Conservation (phyloP, 2,888 invertebrate species). For the Cephus pygmeus region DNA sequence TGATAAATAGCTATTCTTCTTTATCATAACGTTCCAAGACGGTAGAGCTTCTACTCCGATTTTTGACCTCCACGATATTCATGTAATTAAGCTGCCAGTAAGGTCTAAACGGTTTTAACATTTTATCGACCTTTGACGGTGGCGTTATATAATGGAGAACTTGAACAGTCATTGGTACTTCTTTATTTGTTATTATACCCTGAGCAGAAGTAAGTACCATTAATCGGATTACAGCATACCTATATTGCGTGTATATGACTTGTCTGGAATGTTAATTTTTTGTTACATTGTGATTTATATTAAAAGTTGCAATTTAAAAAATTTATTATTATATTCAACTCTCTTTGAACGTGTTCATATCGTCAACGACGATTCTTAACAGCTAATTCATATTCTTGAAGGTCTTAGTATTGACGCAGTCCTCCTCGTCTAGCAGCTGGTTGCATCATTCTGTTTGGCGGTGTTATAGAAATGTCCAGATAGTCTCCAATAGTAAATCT, state of each 20-base stretch:
- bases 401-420: conserved; percentile 66
- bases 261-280: background rate
- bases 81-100: background rate
- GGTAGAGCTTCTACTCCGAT: background rate
- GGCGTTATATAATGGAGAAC: background rate
- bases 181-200: background rate
- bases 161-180: background rate
- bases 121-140: background rate
- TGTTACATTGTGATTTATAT: background rate
- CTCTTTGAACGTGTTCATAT: background rate
- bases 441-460: conserved; percentile 82
- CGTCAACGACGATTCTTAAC: background rate
- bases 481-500: conserved; percentile 97
- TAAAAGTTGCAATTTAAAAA: background rate
- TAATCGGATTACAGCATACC: background rate
- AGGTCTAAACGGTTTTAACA: background rate
- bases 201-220: background rate
- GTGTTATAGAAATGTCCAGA: conserved; percentile 94
- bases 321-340: background rate
- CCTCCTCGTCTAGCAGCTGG: conserved; percentile 74
- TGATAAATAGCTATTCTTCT: background rate
- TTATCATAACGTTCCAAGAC: background rate
- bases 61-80: background rate
- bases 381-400: background rate
- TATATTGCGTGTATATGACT: background rate